Percentiles rank a stretch among this genome's conserved stretches.
Evolutionary conservation across 2,797 vertebrate species (phyloP).

Genomic region (Hippopotamyrus pictus): DNA sequence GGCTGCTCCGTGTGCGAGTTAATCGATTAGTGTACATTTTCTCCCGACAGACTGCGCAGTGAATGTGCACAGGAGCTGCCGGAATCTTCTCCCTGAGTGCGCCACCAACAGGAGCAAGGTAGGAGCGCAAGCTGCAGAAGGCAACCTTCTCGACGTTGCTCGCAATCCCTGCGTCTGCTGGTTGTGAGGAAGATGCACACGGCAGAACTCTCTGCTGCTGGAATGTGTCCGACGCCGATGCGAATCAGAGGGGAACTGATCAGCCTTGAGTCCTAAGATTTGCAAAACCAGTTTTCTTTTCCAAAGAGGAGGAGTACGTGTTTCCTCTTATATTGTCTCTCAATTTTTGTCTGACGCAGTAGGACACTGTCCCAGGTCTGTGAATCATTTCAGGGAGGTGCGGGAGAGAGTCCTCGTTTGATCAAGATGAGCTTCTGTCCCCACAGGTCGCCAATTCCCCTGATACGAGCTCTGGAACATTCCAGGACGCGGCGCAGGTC

Average conservation of each 20-base stretch:
- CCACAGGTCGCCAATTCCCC: conserved; percentile 50
- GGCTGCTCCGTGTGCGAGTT: not conserved
- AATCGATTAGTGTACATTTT: not conserved
- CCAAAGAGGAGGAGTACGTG: not conserved
- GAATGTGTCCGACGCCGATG: not conserved
- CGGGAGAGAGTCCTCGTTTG: not conserved
- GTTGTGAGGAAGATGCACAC: not conserved
- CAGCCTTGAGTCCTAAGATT: not conserved
- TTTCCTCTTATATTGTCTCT: not conserved
- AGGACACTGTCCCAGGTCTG: not conserved
- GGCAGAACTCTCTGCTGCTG: not conserved
- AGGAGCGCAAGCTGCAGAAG: not conserved
- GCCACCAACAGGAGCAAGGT: conserved; percentile 76
- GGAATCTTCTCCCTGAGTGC: conserved; percentile 76
- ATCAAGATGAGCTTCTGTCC: conserved; percentile 10
- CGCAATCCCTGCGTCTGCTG: not conserved
- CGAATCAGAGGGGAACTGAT: not conserved
- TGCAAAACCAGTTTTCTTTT: not conserved
- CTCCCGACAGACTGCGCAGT: conserved; percentile 73
- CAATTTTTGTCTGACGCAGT: not conserved
- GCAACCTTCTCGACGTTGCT: not conserved
- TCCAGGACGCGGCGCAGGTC: conserved; percentile 30
- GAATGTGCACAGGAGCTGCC: conserved; percentile 84
- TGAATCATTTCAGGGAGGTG: not conserved
- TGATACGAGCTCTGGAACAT: conserved; percentile 41